Percentiles rank a stretch among this genome's conserved stretches.
Evolutionary conservation across 2,888 invertebrate genomes (phyloP).

Genomic region (Eupeodes latifasciatus): DNA sequence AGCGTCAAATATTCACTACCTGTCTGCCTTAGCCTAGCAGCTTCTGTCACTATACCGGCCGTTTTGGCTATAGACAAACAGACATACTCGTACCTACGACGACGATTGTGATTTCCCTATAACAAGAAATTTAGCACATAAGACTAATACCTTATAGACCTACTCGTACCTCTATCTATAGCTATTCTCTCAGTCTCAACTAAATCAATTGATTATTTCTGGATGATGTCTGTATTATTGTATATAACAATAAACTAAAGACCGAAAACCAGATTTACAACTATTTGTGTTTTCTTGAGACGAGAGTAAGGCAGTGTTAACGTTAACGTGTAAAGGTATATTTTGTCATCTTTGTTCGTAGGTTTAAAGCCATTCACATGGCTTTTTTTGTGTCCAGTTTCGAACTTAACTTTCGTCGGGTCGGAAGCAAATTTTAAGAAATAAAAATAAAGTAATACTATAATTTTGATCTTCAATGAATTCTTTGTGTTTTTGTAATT

Average conservation of each 20-base stretch:
- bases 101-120: constrained; percentile 4
- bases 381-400: constrained; percentile 48
- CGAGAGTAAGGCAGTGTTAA: constrained; percentile 1
- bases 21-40: no score
- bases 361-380: constrained; percentile 59
- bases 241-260: constrained; percentile 39
- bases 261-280: constrained; percentile 66
- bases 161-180: no score
- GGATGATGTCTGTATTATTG: no score
- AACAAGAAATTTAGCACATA: constrained; percentile 3
- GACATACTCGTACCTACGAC: no score
- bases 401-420: constrained; percentile 48
- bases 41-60: not conserved
- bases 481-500: no score
- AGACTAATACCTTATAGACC: no score
- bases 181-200: constrained; percentile 22
- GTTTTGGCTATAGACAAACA: not conserved
- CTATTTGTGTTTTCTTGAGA: constrained; percentile 37
- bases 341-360: not conserved
- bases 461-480: no score
- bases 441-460: not conserved
- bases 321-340: not conserved
- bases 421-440: constrained; percentile 21
- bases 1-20: no score
- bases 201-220: constrained; percentile 15